phyloP scores from a whole-genome alignment of 2,888 invertebrate species.

The Nomada lathburiana region DNA sequence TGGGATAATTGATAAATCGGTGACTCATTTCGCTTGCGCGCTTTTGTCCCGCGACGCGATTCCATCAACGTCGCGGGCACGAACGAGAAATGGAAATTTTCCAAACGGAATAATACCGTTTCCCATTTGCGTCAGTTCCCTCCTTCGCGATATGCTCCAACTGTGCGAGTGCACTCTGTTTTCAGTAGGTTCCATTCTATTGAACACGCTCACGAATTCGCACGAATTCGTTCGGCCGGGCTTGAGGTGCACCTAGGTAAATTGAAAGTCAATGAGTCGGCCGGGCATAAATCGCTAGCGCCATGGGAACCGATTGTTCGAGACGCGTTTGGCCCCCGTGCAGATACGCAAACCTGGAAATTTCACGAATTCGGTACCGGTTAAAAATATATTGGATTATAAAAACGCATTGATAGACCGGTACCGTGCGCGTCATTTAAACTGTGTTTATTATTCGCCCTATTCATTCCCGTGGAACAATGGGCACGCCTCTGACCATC shows the following conservation, averaged over 20 bases:
- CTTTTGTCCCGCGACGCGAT: too few species aligned
- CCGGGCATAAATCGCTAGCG: constrained; percentile 33
- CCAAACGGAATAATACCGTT: background rate
- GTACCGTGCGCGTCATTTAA: too few species aligned
- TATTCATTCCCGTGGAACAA: too few species aligned
- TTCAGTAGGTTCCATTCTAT: constrained; percentile 6
- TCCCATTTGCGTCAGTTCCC: too few species aligned
- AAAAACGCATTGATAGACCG: too few species aligned
- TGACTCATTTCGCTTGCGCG: background rate
- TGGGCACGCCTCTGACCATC: too few species aligned
- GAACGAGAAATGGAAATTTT: background rate
- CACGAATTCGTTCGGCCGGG: constrained; percentile 21
- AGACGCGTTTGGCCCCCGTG: background rate
- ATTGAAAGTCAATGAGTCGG: constrained; percentile 48
- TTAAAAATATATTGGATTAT: background rate
- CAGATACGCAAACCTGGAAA: background rate
- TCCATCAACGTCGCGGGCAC: background rate
- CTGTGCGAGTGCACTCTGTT: background rate
- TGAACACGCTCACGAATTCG: constrained; percentile 26
- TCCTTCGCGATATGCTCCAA: too few species aligned
- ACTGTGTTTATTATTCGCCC: too few species aligned
- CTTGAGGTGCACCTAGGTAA: background rate
- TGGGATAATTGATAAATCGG: background rate
- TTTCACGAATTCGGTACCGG: too few species aligned
- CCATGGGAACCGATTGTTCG: constrained; percentile 23